Evolutionary conservation across 2,888 invertebrate genomes (phyloP), one percentile per base, ranked within the genome.

Genomic region (Lordiphosa fenestrarum): DNA sequence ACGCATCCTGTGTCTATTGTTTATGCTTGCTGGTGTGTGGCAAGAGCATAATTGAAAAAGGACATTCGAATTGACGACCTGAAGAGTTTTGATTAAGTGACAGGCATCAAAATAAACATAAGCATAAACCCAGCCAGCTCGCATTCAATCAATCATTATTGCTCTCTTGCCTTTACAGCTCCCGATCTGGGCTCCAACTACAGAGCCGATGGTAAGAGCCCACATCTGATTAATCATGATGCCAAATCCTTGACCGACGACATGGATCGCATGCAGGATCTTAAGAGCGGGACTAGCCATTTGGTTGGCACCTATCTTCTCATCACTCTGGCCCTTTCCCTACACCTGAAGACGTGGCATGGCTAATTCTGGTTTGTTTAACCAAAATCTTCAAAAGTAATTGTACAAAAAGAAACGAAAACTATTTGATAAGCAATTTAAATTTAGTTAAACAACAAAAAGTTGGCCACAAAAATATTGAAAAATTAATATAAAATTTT

Each of bases 171-270:
- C 30, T 38, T 77, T 73, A 0, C 64, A 89, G 89, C 73, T 53
- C 75, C 88, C 13, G 89, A 89, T 78, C 88, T 88, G 66, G 82
- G 86, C 55, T 62, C 63, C 60, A 88, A 84, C 58, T 88, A 88
- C 47, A 85, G 87, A 39, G 81, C 77, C 38, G 88, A 89, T 63
- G 71, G 81, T 0, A 88, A 88, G 39, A 81, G 66, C 60, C 57
- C 64, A 66, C 38, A 69, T 58, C 62, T 69, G 5, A 44, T 66
- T 6, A 88, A 87, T 41, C 87, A 89, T 23, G 89, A 89, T 62
- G 89, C 89, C 54, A 86, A 89, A 53, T 88, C 88, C 33, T 58
- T 89, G 9, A 88, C 89, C 42, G 85, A 89, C 53, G 87, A 88
- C 50, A 80, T 80, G 65, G 88, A 88, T 68, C 76, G 76, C 56